These are phyloP conservation scores for Heloderma charlesbogerti DNA, from an alignment of 2,113 vertebrate species.

Conservation along the genomic window DNA sequence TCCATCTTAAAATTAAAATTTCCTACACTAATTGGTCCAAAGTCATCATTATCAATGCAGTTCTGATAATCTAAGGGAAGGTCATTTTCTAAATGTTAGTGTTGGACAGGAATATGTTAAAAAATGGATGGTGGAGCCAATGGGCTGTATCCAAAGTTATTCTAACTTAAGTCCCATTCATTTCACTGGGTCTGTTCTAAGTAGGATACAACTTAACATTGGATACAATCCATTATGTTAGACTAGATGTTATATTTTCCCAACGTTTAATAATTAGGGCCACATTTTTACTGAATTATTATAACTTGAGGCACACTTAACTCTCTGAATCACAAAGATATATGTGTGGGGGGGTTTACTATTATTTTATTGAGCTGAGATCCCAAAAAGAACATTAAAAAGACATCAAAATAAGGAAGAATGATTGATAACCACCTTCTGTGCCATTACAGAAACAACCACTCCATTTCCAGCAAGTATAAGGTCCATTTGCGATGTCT, in stretches of 20 bases:
- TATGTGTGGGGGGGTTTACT: not conserved
- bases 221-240: not conserved
- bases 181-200: too few relatives aligned
- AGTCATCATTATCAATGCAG: not conserved
- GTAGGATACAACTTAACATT: too few relatives aligned
- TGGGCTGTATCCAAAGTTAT: too few relatives aligned
- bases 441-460: not conserved
- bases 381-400: not conserved
- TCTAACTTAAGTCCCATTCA: too few relatives aligned
- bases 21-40: rapidly evolving
- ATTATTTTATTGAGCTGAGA: not conserved
- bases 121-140: not conserved
- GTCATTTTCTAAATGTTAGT: not conserved
- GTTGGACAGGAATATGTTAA: too few relatives aligned
- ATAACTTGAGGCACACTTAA: not conserved
- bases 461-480: not conserved
- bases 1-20: not conserved
- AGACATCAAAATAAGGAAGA: not conserved
- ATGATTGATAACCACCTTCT: not conserved
- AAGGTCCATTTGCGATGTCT: not conserved
- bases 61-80: not conserved
- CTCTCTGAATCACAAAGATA: not conserved
- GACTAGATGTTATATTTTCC: not conserved
- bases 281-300: not conserved
- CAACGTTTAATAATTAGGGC: not conserved